phyloP scores from a whole-genome alignment of 2,113 vertebrate species.

The Propithecus coquereli region DNA sequence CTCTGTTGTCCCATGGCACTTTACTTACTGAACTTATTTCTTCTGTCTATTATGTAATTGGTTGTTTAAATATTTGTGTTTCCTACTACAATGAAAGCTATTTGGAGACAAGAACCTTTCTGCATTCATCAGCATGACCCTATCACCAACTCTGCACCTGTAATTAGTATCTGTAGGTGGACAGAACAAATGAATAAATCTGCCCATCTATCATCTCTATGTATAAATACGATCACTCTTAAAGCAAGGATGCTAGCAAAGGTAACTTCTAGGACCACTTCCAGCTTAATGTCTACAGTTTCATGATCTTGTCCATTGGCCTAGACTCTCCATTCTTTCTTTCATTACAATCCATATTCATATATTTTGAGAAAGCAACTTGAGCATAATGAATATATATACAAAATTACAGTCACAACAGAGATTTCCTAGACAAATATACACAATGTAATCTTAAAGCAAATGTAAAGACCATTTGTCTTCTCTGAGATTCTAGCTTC shows the following conservation, averaged over 20 bases:
- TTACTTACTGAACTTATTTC: fast-evolving
- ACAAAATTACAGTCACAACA: neutral
- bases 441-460: neutral
- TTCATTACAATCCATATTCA: neutral
- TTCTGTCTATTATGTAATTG: neutral
- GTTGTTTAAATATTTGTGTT: neutral
- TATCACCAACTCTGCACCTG: fast-evolving
- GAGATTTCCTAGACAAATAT: neutral
- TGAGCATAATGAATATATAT: fast-evolving
- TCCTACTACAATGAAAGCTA: no score
- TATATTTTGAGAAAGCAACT: neutral
- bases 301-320: neutral
- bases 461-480: neutral
- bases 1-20: neutral
- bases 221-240: neutral
- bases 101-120: neutral
- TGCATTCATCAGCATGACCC: neutral
- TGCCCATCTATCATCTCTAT: fast-evolving
- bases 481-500: neutral
- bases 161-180: neutral
- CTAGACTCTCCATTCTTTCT: no score
- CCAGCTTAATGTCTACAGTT: fast-evolving
- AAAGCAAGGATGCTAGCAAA: neutral
- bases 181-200: fast-evolving
- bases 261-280: fast-evolving